Base-by-base conservation (phyloP, 2,113 vertebrate species). In the Leptobrachium leishanense region DNA sequence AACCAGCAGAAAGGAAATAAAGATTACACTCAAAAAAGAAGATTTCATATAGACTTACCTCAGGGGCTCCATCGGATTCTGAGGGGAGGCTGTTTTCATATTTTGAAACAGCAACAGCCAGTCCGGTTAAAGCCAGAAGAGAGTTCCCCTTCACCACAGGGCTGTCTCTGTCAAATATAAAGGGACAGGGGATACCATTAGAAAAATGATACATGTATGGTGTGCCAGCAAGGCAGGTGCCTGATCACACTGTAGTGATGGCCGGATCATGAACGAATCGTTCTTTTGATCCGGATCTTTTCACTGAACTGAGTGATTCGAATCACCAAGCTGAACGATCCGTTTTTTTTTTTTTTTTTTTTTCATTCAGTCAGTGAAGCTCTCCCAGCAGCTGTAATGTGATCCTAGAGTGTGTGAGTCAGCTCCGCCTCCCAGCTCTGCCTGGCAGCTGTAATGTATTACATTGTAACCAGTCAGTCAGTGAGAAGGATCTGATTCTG, bases 101-200 rank as follows among this genome's bases (percentile, higher is more conserved):
- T 80, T 94, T 97, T 59, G 91, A 92, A 15, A 97, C 90, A 1
- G 89, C 90, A 1, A 94, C 93, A 31, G 95, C 95, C 72, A 99
- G 92, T 46, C 94, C 93, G 74, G 95, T 97, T 82, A 99, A 87
- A 74, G 97, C 96, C 77, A 99, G 85, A 62, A 99, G 90, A 8
- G 92, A 95, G 75, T 99, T 99, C 10, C 96, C 97, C 88, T 99
- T 98, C 43, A 98, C 94, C 59, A 98, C 96, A 1, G 96, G 95
- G 82, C 94, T 97, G 75, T 99, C 97, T 86, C 98, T 99, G 87
- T 75, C 84, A 43, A 79, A 81, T 4, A 50, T 50, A 50, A 4
- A 50, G 79, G 84, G 81, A 1, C 73, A 31, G 72, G 84, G 66
- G 69, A 68, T 70, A 20, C 31, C 41, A 12, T 54, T 13, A 59